phyloP scores from a whole-genome alignment of 2,797 vertebrate genomes.

The Pseudomugil tenellus region DNA sequence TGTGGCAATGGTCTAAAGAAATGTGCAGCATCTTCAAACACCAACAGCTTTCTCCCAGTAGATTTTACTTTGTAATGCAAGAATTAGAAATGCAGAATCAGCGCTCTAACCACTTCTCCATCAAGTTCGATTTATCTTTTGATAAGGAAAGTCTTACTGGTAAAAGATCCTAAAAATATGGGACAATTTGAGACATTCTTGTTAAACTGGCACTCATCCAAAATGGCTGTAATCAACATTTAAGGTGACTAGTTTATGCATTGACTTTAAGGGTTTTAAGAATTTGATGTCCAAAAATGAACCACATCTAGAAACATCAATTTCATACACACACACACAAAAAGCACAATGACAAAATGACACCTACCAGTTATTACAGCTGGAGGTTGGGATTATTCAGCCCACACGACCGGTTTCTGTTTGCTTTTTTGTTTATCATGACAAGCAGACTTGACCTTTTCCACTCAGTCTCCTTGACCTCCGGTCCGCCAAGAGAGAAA shows the following conservation, averaged over 20 bases:
- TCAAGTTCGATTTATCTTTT: neutral
- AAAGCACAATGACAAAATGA: conserved; percentile 59
- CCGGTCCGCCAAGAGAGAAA: conserved; percentile 45
- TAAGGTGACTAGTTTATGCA: neutral
- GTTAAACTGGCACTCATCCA: neutral
- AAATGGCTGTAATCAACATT: conserved; percentile 1
- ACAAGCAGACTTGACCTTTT: conserved; percentile 69
- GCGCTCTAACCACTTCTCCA: neutral
- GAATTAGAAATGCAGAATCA: neutral
- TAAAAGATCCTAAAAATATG: neutral
- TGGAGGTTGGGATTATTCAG: conserved; percentile 71
- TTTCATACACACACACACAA: conserved; percentile 15
- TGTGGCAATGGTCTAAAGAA: neutral
- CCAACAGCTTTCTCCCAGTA: conserved; percentile 10
- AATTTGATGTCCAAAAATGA: conserved; percentile 7
- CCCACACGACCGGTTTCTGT: conserved; percentile 65
- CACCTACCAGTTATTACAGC: conserved; percentile 76
- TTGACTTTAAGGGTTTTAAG: conserved; percentile 6
- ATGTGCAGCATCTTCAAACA: conserved; percentile 8
- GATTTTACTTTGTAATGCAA: no score
- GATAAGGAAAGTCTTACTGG: neutral
- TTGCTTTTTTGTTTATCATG: conserved; percentile 61
- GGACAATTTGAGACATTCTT: neutral
- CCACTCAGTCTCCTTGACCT: conserved; percentile 66
- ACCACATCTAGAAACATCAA: neutral